Conservation (phyloP, 2,888 invertebrate species). For the Microctonus hyperodae region DNA sequence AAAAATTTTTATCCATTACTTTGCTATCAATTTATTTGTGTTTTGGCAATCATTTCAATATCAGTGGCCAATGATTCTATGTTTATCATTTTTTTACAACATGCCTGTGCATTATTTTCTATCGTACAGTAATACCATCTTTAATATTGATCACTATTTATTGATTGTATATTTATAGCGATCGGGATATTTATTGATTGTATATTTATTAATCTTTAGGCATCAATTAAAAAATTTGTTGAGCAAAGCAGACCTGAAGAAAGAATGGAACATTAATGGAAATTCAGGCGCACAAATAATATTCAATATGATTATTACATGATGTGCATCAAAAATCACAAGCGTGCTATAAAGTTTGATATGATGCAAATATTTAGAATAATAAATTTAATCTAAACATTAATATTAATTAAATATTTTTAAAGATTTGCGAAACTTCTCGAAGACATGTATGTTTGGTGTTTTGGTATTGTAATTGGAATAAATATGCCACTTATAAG, state of each 20-base stretch:
- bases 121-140: slow-evolving; percentile 23
- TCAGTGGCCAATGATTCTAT: slow-evolving; percentile 16
- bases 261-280: not conserved
- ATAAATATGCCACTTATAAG: slow-evolving; percentile 2
- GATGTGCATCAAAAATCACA: slow-evolving; percentile 9
- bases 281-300: not conserved
- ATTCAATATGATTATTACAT: not conserved
- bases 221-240: not conserved
- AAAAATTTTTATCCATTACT: not conserved
- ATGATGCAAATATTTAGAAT: not conserved
- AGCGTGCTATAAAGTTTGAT: slow-evolving; percentile 10
- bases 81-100: slow-evolving; percentile 20
- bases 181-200: too few relatives aligned
- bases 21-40: not conserved
- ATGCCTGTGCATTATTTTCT: slow-evolving; percentile 19
- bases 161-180: too few relatives aligned
- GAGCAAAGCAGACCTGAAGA: not conserved
- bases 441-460: slow-evolving; percentile 1
- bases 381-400: not conserved
- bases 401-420: not conserved
- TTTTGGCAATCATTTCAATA: not conserved
- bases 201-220: not conserved
- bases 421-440: slow-evolving; percentile 13
- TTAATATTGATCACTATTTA: not conserved
- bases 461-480: not conserved